Conservation (phyloP, 35 echinoderm and acorn worm species). For the Chiridota heheva region DNA sequence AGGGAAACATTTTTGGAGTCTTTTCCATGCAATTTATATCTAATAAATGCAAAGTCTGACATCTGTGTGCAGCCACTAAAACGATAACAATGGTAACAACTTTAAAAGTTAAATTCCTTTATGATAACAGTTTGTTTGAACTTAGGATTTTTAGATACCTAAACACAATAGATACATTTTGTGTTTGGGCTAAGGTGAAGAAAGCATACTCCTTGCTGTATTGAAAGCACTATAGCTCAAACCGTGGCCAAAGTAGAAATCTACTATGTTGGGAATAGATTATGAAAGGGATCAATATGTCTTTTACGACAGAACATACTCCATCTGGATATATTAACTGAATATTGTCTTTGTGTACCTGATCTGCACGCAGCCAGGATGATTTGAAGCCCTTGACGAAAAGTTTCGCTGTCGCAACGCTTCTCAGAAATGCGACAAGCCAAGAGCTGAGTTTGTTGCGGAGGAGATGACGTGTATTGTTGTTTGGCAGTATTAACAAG, state of each 20-base stretch:
- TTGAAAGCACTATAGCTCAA: slow-evolving; percentile 34
- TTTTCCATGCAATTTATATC: slow-evolving; percentile 1
- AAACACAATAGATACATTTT: no score
- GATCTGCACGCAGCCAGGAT: slow-evolving; percentile 32
- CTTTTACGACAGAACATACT: slow-evolving; percentile 23
- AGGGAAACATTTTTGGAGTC: not conserved
- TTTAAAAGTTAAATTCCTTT: slow-evolving; percentile 3
- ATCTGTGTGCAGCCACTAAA: slow-evolving; percentile 19
- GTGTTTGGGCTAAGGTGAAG: no score
- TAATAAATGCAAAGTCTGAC: slow-evolving; percentile 16
- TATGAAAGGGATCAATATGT: not conserved
- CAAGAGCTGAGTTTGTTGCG: slow-evolving; percentile 8
- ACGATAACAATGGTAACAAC: slow-evolving; percentile 12
- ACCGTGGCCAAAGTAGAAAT: slow-evolving; percentile 1
- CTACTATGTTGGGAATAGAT: slow-evolving; percentile 9
- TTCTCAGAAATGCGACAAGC: slow-evolving; percentile 27
- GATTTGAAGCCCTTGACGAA: slow-evolving; percentile 29
- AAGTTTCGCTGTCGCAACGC: slow-evolving; percentile 24
- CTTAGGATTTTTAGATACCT: no score
- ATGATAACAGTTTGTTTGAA: no score
- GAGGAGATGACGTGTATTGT: slow-evolving; percentile 18
- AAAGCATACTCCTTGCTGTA: slow-evolving; percentile 39
- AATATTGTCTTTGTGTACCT: slow-evolving; percentile 35
- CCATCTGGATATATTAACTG: slow-evolving; percentile 9
- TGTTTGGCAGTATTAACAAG: not conserved